Conservation (phyloP, 2,797 vertebrate genomes). For the Oophaga sylvatica region DNA sequence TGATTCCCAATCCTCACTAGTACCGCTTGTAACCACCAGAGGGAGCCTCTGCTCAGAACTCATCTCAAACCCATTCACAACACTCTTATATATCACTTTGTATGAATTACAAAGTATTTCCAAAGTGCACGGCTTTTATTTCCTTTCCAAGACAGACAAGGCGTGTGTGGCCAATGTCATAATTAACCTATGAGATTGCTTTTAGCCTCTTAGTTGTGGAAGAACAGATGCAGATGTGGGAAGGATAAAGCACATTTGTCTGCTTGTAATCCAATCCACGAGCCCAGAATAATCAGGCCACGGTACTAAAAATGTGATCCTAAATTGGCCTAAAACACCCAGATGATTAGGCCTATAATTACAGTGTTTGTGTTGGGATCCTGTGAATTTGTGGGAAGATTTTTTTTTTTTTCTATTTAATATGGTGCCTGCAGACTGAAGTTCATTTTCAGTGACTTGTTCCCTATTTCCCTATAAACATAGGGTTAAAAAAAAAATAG, state of each 20-base stretch:
- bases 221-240: not conserved
- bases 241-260: not conserved
- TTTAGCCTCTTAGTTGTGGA: not conserved
- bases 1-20: no score
- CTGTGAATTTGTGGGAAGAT: not conserved
- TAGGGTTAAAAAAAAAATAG: no score
- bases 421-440: no score
- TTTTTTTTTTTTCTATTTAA: no score
- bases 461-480: no score
- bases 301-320: not conserved
- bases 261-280: slow-evolving; percentile 6
- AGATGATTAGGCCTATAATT: not conserved
- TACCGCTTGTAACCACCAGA: no score
- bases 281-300: not conserved
- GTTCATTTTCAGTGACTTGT: no score
- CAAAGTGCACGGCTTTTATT: not conserved
- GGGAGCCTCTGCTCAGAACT: no score
- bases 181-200: not conserved
- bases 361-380: not conserved
- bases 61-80: no score
- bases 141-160: not conserved
- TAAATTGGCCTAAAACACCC: not conserved
- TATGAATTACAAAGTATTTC: not conserved
- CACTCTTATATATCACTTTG: not conserved
- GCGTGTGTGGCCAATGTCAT: not conserved